These are phyloP conservation scores for Drosophila trichaetosa DNA, from an alignment of 2,888 invertebrate genomes.

Conservation along the genomic window DNA sequence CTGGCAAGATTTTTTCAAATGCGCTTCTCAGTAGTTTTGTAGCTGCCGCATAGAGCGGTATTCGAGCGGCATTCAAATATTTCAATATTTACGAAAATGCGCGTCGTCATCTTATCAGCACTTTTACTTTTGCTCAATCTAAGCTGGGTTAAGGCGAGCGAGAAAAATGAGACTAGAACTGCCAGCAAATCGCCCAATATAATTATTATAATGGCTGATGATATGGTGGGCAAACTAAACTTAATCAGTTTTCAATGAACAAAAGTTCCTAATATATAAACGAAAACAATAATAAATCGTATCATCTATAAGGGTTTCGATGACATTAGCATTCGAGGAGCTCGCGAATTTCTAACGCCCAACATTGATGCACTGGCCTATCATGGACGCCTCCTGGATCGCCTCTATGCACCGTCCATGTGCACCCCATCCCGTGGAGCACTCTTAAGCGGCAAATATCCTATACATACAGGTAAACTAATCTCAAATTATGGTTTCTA, in stretches of 20 bases:
- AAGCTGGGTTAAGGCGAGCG: slow-evolving; percentile 43
- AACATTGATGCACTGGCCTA: slow-evolving; percentile 95
- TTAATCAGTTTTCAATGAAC: slow-evolving; percentile 1
- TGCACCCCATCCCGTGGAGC: slow-evolving; percentile 94
- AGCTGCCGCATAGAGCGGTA: slow-evolving; percentile 45
- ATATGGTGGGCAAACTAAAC: slow-evolving; percentile 87
- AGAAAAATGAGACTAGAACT: slow-evolving; percentile 15
- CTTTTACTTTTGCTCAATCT: slow-evolving; percentile 53
- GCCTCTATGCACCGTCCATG: slow-evolving; percentile 91
- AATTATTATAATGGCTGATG: slow-evolving; percentile 92
- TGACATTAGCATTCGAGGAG: slow-evolving; percentile 95
- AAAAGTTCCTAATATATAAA: slow-evolving; percentile 1
- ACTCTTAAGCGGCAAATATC: slow-evolving; percentile 93
- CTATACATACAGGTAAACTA: slow-evolving; percentile 89
- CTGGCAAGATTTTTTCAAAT: slow-evolving; percentile 18
- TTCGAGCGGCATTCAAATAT: slow-evolving; percentile 28
- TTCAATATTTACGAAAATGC: slow-evolving; percentile 42
- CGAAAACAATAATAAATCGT: neutral
- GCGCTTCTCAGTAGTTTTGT: slow-evolving; percentile 45
- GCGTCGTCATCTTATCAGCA: slow-evolving; percentile 63
- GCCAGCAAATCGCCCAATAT: slow-evolving; percentile 87
- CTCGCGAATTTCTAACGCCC: slow-evolving; percentile 94
- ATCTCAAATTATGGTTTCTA: neutral
- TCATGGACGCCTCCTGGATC: slow-evolving; percentile 93
- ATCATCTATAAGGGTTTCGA: slow-evolving; percentile 91